Evolutionary conservation across 2,797 vertebrate species (phyloP).

Genomic region (Pseudomugil tenellus): DNA sequence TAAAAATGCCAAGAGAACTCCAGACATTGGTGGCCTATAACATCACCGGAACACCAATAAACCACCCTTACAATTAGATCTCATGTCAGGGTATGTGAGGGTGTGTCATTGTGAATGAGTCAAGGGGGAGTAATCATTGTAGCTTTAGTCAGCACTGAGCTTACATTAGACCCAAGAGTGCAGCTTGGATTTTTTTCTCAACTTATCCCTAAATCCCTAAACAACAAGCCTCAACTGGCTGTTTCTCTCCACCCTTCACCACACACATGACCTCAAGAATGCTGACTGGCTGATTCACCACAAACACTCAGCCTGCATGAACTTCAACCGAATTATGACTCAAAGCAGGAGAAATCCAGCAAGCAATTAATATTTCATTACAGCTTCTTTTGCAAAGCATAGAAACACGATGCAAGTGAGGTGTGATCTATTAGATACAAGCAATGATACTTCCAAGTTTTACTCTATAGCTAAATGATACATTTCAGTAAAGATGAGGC

Average conservation of each 20-base stretch:
- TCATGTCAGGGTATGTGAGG: slow-evolving; percentile 50
- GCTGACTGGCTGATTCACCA: slow-evolving; percentile 68
- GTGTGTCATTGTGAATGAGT: slow-evolving; percentile 60
- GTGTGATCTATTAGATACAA: slow-evolving; percentile 23
- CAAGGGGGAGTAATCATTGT: slow-evolving; percentile 59
- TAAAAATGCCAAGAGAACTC: slow-evolving; percentile 44
- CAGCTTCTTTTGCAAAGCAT: slow-evolving; percentile 15
- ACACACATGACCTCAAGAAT: slow-evolving; percentile 75
- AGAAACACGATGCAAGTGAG: slow-evolving; percentile 31
- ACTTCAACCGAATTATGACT: slow-evolving; percentile 56
- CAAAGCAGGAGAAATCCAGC: slow-evolving; percentile 46
- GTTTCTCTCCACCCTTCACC: slow-evolving; percentile 52
- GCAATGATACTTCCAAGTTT: slow-evolving; percentile 11
- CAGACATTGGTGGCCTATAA: slow-evolving; percentile 31
- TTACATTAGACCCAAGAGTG: slow-evolving; percentile 47
- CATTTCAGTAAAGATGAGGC: slow-evolving; percentile 14
- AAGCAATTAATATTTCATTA: slow-evolving; percentile 52
- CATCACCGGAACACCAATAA: slow-evolving; percentile 45
- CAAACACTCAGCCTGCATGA: slow-evolving; percentile 52
- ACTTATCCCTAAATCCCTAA: slow-evolving; percentile 67
- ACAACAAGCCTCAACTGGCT: slow-evolving; percentile 74
- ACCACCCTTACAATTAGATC: slow-evolving; percentile 54
- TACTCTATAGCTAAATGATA: slow-evolving; percentile 3
- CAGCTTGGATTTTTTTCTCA: slow-evolving; percentile 52
- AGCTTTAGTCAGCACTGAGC: slow-evolving; percentile 49